These are phyloP conservation scores for Craseonycteris thonglongyai DNA, from an alignment of 2,113 vertebrate genomes.

Conservation along the genomic window DNA sequence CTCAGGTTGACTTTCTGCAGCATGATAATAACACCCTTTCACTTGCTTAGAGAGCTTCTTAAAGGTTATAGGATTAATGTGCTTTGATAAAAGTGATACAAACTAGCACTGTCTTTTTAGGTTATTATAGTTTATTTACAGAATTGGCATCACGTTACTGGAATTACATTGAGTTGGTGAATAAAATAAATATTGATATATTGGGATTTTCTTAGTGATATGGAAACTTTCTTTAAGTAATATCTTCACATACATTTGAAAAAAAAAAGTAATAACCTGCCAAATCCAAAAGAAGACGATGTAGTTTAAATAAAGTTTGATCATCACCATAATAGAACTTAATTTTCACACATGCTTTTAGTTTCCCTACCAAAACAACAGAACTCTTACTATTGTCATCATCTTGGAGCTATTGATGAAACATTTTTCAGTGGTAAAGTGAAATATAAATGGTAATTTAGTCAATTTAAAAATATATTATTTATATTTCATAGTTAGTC, in stretches of 20 bases:
- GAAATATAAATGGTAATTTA: not conserved
- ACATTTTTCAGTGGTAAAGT: not conserved
- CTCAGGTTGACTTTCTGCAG: not conserved
- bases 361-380: not conserved
- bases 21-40: accelerated
- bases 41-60: not conserved
- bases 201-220: not conserved
- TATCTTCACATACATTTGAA: not conserved
- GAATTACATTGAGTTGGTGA: not conserved
- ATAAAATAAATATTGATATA: not conserved
- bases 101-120: not conserved
- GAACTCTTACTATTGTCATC: not conserved
- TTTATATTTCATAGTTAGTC: not conserved
- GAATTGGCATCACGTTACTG: not conserved
- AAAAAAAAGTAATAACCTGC: not conserved
- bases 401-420: not conserved
- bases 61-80: not conserved
- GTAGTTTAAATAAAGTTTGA: not conserved
- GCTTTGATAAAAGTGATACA: not conserved
- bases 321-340: not conserved
- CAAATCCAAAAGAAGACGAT: not conserved
- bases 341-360: not conserved
- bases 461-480: not conserved
- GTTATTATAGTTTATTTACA: not conserved
- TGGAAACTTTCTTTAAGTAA: not conserved